phyloP scores from a whole-genome alignment of 1,140 invertebrate species.

The Aphelinus atriplicis region DNA sequence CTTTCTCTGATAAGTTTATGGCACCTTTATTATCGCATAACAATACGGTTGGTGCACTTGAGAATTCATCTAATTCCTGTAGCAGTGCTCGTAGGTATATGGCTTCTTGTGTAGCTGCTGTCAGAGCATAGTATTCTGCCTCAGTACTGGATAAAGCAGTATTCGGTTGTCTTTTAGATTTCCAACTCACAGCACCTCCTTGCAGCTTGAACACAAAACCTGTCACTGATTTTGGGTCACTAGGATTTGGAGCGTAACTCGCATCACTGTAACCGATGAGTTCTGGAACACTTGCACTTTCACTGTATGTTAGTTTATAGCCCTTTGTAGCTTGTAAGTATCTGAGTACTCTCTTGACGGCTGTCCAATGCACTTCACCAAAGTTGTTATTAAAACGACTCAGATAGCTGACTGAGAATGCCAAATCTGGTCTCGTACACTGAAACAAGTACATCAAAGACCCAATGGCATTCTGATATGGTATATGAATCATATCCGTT shows the following conservation, averaged over 20 bases:
- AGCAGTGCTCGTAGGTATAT: not conserved
- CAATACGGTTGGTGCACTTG: conserved; percentile 7
- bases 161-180: conserved; percentile 49
- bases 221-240: conserved; percentile 44
- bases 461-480: conserved; percentile 50
- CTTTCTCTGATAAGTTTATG: too few species aligned
- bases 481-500: not conserved
- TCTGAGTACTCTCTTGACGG: conserved; percentile 45
- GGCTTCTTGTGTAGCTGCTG: conserved; percentile 41
- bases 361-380: conserved; percentile 43
- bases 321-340: conserved; percentile 45
- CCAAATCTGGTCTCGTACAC: conserved; percentile 56
- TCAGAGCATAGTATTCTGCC: conserved; percentile 44
- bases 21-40: conserved; percentile 47
- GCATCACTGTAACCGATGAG: conserved; percentile 45
- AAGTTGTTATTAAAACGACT: conserved; percentile 43
- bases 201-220: conserved; percentile 47
- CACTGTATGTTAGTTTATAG: conserved; percentile 29
- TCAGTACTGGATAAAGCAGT: conserved; percentile 56
- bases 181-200: conserved; percentile 48
- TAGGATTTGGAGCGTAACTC: conserved; percentile 46
- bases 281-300: conserved; percentile 17
- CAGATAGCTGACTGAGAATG: conserved; percentile 48
- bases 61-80: not conserved
- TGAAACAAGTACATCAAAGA: conserved; percentile 51